Percentiles rank a stretch among this genome's conserved stretches.
Conservation (phyloP, 2,797 vertebrate species). For the Microctenopoma steveboyesi region DNA sequence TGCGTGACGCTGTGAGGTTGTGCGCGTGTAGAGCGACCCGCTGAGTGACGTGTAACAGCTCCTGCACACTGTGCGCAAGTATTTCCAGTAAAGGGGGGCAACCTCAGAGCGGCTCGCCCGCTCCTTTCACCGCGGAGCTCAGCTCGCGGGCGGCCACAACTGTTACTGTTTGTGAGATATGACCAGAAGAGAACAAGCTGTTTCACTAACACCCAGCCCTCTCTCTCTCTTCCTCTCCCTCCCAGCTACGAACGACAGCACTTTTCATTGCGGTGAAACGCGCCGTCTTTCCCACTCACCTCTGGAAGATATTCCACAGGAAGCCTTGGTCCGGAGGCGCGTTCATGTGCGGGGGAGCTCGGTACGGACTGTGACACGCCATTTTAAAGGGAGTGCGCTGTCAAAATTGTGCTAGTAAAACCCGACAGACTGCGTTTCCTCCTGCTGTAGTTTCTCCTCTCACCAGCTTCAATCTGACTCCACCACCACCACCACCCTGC, state of each 20-base stretch:
- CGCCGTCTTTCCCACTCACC: conserved; percentile 72
- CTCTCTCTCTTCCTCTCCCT: conserved; percentile 15
- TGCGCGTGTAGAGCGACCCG: background rate
- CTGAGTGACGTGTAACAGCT: conserved; percentile 23
- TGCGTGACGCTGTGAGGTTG: conserved; percentile 3
- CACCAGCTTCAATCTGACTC: conserved; percentile 58
- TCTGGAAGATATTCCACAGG: conserved; percentile 88
- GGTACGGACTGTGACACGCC: conserved; percentile 86
- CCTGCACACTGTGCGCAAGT: background rate
- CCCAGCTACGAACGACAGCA: conserved; percentile 37
- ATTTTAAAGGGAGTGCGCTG: conserved; percentile 67
- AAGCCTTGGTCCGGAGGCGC: conserved; percentile 83
- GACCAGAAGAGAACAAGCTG: conserved; percentile 9
- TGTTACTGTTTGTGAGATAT: background rate
- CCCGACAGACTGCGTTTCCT: conserved; percentile 13
- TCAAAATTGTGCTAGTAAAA: background rate
- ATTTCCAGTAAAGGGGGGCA: conserved; percentile 45
- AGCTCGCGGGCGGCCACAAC: background rate
- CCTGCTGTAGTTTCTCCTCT: conserved; percentile 43
- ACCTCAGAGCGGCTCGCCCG: conserved; percentile 22
- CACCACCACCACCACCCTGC: conserved; percentile 1
- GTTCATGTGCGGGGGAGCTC: conserved; percentile 76
- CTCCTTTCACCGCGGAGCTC: conserved; percentile 8
- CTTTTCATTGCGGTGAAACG: conserved; percentile 38
- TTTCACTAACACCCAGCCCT: conserved; percentile 20